A percentile compares a stretch with the other conserved stretches of the same genome.
Conservation (phyloP, 2,797 vertebrate genomes). For the Orientallactaga sibirica region DNA sequence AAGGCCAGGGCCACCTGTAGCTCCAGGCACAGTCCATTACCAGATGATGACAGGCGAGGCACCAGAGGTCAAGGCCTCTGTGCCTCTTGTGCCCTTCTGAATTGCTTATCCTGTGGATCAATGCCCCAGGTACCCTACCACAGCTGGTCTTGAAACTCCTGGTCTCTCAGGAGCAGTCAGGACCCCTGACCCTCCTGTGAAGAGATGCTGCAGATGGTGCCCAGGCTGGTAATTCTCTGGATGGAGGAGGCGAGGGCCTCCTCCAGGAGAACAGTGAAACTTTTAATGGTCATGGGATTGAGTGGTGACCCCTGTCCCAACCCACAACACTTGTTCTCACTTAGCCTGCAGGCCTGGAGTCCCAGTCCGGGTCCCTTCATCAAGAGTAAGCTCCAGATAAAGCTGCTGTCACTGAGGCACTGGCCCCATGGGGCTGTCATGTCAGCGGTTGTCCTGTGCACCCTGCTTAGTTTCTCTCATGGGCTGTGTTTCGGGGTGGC, state of each 20-base stretch:
- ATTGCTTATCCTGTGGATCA: neutral
- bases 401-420: neutral
- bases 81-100: neutral
- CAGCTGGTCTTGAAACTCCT: neutral
- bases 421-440: neutral
- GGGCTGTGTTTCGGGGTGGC: neutral
- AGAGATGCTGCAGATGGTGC: neutral
- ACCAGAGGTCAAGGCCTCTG: neutral
- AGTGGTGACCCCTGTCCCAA: neutral
- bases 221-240: neutral
- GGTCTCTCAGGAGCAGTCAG: neutral
- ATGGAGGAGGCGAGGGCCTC: neutral
- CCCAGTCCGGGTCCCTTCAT: neutral
- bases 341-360: neutral
- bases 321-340: neutral
- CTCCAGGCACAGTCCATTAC: neutral
- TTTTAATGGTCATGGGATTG: neutral
- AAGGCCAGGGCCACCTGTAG: neutral
- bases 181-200: neutral
- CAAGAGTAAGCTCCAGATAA: neutral
- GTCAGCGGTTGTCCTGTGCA: neutral
- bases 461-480: neutral
- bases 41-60: neutral
- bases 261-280: neutral
- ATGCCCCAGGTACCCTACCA: too few species aligned